These are phyloP conservation scores for Hedya salicella DNA, from an alignment of 2,888 invertebrate genomes.

Conservation along the genomic window DNA sequence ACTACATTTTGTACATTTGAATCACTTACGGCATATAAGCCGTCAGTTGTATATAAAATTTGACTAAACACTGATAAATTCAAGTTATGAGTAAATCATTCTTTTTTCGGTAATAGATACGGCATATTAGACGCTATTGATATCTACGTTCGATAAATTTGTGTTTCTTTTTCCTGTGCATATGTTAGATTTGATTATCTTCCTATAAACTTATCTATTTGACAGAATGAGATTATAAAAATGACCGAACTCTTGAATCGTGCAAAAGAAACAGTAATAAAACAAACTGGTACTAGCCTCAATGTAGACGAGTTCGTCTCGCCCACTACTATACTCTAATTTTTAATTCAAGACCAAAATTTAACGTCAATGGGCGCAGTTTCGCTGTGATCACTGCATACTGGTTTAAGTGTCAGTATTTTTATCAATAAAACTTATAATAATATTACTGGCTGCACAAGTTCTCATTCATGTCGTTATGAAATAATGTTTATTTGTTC, in stretches of 20 bases:
- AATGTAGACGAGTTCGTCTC: too few relatives aligned
- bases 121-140: background rate
- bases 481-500: too few relatives aligned
- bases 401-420: too few relatives aligned
- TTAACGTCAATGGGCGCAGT: too few relatives aligned
- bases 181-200: background rate
- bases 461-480: too few relatives aligned
- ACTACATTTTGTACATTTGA: too few relatives aligned
- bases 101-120: background rate
- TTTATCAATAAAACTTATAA: too few relatives aligned
- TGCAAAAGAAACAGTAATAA: background rate
- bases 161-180: background rate
- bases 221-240: slow-evolving; percentile 10
- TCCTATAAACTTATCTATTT: slow-evolving; percentile 7
- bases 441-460: too few relatives aligned
- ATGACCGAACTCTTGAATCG: background rate
- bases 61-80: background rate
- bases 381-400: too few relatives aligned
- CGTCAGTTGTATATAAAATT: background rate
- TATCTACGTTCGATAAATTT: background rate
- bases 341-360: too few relatives aligned
- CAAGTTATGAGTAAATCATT: background rate
- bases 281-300: too few relatives aligned
- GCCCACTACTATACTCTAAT: too few relatives aligned
- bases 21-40: background rate